Evolutionary conservation across 2,113 vertebrate species (phyloP).

Genomic region (Myotis yumanensis): DNA sequence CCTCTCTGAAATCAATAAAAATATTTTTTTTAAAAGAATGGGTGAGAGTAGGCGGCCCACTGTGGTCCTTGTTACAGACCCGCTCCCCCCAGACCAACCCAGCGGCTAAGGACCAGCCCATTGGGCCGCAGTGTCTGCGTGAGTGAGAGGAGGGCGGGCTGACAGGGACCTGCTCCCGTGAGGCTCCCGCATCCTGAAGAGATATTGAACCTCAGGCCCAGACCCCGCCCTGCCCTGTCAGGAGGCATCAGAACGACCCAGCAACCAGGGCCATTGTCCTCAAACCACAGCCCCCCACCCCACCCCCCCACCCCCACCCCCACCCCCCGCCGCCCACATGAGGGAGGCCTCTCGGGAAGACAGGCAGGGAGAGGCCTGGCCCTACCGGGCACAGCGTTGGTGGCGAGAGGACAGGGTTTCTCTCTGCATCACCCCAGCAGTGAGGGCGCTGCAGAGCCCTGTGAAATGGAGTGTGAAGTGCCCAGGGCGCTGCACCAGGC

Average conservation of each 20-base stretch:
- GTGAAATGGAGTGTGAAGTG: no score
- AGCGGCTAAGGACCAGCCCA: neutral
- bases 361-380: no score
- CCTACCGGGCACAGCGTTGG: no score
- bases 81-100: rapidly evolving
- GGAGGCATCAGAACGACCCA: neutral
- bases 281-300: no score
- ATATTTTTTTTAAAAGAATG: neutral
- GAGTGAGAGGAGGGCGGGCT: rapidly evolving
- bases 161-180: rapidly evolving
- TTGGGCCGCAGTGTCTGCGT: rapidly evolving
- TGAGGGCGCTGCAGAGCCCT: no score
- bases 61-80: neutral
- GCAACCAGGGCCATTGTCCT: rapidly evolving
- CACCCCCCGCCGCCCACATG: no score
- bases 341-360: no score
- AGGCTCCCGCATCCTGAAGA: neutral
- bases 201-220: rapidly evolving
- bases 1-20: no score
- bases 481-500: no score
- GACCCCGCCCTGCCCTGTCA: neutral
- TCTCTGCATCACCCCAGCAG: no score
- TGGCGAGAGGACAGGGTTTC: no score
- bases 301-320: no score
- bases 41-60: neutral